These are phyloP conservation scores for Contarinia nasturtii DNA, from an alignment of 1,140 invertebrate genomes.

Conservation along the genomic window DNA sequence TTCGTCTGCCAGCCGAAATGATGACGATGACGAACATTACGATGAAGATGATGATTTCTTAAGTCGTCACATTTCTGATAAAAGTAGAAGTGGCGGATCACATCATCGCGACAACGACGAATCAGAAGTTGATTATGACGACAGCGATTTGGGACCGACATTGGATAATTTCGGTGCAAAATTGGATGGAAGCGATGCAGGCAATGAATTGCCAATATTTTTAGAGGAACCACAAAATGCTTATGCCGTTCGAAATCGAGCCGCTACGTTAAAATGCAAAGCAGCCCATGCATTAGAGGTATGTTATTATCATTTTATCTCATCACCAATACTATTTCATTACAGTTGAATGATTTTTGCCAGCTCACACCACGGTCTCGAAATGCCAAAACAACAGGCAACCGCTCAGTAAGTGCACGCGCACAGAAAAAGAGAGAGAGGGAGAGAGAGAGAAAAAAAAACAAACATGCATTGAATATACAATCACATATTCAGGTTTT, in stretches of 20 bases:
- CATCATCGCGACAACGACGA: not conserved
- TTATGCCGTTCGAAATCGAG: slow-evolving; percentile 76
- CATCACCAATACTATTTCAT: too few relatives aligned
- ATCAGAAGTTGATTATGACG: slow-evolving; percentile 4
- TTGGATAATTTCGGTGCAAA: slow-evolving; percentile 19
- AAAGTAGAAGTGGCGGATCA: too few relatives aligned
- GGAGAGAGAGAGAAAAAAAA: too few relatives aligned
- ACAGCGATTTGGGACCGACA: slow-evolving; percentile 6
- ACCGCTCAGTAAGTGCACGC: too few relatives aligned
- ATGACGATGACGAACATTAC: not conserved
- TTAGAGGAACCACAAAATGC: slow-evolving; percentile 65
- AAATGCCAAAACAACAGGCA: too few relatives aligned
- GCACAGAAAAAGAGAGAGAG: too few relatives aligned
- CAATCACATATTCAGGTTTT: too few relatives aligned
- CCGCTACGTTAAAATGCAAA: slow-evolving; percentile 66
- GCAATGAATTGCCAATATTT: slow-evolving; percentile 49
- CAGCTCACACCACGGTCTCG: too few relatives aligned
- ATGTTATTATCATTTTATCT: slow-evolving; percentile 3
- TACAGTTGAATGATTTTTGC: too few relatives aligned
- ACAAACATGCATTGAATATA: too few relatives aligned
- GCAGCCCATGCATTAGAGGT: slow-evolving; percentile 65
- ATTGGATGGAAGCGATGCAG: slow-evolving; percentile 11
- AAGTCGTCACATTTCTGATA: not conserved
- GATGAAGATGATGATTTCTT: slow-evolving; percentile 1
- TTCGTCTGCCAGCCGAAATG: not conserved